Conservation (phyloP, 2,797 vertebrate genomes). For the Poecilia velifera region DNA sequence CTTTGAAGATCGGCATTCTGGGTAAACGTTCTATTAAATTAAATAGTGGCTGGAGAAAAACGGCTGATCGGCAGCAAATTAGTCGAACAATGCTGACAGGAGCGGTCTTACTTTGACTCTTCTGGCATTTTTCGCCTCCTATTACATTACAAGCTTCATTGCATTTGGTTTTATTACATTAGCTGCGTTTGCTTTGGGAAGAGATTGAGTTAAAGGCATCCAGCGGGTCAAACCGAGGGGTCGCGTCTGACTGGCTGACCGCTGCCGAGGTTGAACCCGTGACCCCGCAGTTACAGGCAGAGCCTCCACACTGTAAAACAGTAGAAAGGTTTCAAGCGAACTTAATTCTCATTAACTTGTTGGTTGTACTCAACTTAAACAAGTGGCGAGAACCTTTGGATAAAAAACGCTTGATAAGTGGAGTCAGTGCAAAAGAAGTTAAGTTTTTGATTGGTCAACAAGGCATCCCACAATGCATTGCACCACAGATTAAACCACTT, state of each 20-base stretch:
- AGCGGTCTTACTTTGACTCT: constrained; percentile 23
- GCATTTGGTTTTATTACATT: constrained; percentile 46
- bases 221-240: constrained; percentile 38
- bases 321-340: too few species aligned
- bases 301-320: constrained; percentile 20
- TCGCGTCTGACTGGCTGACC: constrained; percentile 40
- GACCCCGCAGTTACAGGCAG: constrained; percentile 31
- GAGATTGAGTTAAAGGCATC: constrained; percentile 29
- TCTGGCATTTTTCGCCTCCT: constrained; percentile 34
- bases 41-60: constrained; percentile 1
- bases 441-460: too few species aligned
- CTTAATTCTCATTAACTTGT: too few species aligned
- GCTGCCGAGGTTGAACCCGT: constrained; percentile 36
- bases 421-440: too few species aligned
- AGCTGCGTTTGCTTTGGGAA: constrained; percentile 30
- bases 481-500: too few species aligned
- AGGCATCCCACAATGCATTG: too few species aligned
- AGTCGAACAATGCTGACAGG: constrained; percentile 16
- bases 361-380: too few species aligned
- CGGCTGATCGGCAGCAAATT: constrained; percentile 19
- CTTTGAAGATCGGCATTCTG: not conserved
- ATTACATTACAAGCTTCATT: constrained; percentile 43
- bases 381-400: too few species aligned
- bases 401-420: too few species aligned
- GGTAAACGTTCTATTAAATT: constrained; percentile 10